phyloP scores from a whole-genome alignment of 2,113 vertebrate species.

The Chloropsis cyanopogon region DNA sequence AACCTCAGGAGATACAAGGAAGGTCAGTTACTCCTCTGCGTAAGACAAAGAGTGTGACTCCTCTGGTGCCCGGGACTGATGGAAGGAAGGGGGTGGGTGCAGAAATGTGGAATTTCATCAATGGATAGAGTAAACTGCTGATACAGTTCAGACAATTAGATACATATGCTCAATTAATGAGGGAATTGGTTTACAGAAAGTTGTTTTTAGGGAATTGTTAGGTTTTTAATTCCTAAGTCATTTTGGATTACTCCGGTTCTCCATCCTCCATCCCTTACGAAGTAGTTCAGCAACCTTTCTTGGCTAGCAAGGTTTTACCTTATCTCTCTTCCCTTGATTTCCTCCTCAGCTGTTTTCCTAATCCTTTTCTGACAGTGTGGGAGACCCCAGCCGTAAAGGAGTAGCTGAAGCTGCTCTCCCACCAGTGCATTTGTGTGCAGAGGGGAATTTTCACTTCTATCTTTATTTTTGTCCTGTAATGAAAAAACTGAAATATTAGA shows the following conservation, averaged over 20 bases:
- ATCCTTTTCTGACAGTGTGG: not conserved
- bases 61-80: rapidly evolving
- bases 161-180: not conserved
- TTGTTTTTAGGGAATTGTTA: not conserved
- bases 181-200: not conserved
- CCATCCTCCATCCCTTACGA: not conserved
- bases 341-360: not conserved
- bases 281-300: not conserved
- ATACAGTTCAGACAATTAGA: not conserved
- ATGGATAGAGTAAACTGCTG: not conserved
- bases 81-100: not conserved
- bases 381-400: not conserved
- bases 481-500: not conserved
- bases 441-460: not conserved
- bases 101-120: not conserved
- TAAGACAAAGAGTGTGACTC: not conserved
- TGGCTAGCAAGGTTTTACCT: not conserved
- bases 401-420: not conserved
- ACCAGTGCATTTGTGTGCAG: rapidly evolving
- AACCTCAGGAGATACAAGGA: not conserved
- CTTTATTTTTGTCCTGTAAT: not conserved
- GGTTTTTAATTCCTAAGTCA: not conserved
- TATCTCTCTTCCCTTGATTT: not conserved
- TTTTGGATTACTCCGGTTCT: not conserved
- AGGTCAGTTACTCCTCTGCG: not conserved